Evolutionary conservation across 2,113 vertebrate species (phyloP), one percentile per base, ranked within the genome.

Genomic region (Thalassoma bifasciatum): DNA sequence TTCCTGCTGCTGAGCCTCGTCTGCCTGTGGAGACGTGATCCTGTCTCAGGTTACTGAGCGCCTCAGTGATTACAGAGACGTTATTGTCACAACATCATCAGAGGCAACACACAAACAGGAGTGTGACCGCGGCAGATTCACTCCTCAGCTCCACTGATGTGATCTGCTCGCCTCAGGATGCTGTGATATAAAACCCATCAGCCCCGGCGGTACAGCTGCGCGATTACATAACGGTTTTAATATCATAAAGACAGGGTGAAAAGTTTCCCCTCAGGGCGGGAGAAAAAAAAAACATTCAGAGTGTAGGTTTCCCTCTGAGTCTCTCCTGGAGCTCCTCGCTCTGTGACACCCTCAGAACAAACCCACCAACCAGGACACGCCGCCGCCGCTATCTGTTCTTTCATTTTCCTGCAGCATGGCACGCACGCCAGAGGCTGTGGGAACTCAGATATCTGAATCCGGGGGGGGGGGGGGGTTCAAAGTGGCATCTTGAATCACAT

Each of bases 191-290:
- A 19, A 61, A 17, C n/a, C 44, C 58, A 67, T 63, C 5, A 36
- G 22, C 22, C 40, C 40, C 30, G 3, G 17, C 5, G 4, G 51
- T 13, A 11, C 9, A 46, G 74, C 68, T 34, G 50, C 62, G 17
- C 23, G 42, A 58, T 78, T 50, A 65, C 60, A 46, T 66, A 23
- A 78, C 38, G 47, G 42, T 59, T 60, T 51, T 61, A 60, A 65
- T 74, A 74, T 70, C 19, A 60, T 13, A 44, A 56, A 61, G 0
- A 1, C 60, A 58, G 64, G 34, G 67, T 0, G 9, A 60, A 24
- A 38, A 34, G 16, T 60, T 13, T 22, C 16, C 54, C 79, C 34
- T 17, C 5, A 0, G 61, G 72, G 12, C 9, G 26, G 49, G 66
- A 26, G 49, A 66, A 61, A 60, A 70, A 44, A 57, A 12, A 34